Percentiles rank a stretch among this genome's conserved stretches.
phyloP scores from a whole-genome alignment of 2,113 vertebrate species.

The Mungos mungo region DNA sequence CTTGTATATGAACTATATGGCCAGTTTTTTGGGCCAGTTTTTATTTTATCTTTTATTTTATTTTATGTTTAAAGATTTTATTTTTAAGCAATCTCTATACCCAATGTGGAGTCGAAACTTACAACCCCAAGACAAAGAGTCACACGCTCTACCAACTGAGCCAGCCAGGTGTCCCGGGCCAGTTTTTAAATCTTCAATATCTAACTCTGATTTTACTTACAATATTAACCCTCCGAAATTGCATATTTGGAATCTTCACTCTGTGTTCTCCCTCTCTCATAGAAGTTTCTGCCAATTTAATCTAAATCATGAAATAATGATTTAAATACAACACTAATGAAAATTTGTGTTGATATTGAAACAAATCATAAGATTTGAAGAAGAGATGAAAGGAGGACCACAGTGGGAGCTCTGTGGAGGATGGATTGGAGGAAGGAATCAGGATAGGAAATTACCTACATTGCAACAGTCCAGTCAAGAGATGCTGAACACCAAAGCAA shows the following conservation, averaged over 20 bases:
- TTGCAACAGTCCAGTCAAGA: background rate
- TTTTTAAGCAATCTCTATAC: no score
- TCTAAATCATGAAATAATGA: slow-evolving; percentile 14
- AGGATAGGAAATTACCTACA: background rate
- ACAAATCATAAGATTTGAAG: background rate
- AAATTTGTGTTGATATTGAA: slow-evolving; percentile 17
- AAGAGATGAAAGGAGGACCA: background rate
- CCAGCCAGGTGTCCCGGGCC: background rate
- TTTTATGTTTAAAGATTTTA: no score
- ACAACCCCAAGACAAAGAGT: background rate
- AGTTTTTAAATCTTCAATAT: background rate
- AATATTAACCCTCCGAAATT: background rate
- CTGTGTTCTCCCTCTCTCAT: background rate
- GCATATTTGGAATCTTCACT: background rate
- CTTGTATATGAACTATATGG: background rate
- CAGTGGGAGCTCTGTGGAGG: background rate
- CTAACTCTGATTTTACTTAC: background rate
- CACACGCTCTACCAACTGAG: background rate
- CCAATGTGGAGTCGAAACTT: no score
- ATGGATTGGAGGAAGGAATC: background rate
- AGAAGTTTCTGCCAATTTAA: slow-evolving; percentile 4
- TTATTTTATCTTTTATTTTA: no score
- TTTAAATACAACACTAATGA: background rate
- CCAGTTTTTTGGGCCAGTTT: background rate
- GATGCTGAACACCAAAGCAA: background rate